A percentile compares a stretch with the other conserved stretches of the same genome.
Conservation (phyloP, 2,888 invertebrate genomes). For the Drosophila gaucha region DNA sequence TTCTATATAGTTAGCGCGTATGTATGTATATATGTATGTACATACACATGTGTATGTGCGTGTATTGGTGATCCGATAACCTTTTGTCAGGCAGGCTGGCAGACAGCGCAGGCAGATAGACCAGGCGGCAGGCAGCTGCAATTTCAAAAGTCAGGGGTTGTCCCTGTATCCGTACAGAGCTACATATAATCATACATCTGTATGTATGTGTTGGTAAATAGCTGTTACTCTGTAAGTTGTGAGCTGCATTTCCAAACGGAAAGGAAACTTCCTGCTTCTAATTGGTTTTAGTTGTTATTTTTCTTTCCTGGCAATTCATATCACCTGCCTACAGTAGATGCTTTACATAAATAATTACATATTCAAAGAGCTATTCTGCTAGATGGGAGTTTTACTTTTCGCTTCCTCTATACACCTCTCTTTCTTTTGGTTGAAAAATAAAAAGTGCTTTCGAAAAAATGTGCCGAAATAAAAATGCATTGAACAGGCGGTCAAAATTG, state of each 20-base stretch:
- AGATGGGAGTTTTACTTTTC: background rate
- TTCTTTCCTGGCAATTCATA: background rate
- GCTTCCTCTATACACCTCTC: background rate
- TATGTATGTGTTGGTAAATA: conserved; percentile 12
- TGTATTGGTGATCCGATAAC: conserved; percentile 50
- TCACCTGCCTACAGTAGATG: conserved; percentile 12
- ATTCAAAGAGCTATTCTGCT: no score
- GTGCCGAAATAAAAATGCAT: conserved; percentile 65
- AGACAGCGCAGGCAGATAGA: conserved; percentile 31
- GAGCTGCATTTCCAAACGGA: conserved; percentile 41
- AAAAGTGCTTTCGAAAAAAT: conserved; percentile 52
- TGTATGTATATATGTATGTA: no score
- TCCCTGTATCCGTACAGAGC: conserved; percentile 10
- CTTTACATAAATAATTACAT: background rate
- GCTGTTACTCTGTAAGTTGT: conserved; percentile 20
- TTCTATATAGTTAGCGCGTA: background rate
- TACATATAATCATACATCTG: background rate
- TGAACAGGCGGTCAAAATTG: conserved; percentile 64
- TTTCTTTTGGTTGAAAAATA: background rate
- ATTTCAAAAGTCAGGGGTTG: conserved; percentile 44
- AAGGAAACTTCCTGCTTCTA: conserved; percentile 59
- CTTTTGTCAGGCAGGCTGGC: conserved; percentile 50
- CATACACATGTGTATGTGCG: conserved; percentile 9
- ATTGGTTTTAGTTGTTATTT: conserved; percentile 15
- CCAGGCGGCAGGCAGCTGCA: conserved; percentile 48